Evolutionary conservation across 2,113 vertebrate genomes (phyloP).

Genomic region (Azemiops feae): DNA sequence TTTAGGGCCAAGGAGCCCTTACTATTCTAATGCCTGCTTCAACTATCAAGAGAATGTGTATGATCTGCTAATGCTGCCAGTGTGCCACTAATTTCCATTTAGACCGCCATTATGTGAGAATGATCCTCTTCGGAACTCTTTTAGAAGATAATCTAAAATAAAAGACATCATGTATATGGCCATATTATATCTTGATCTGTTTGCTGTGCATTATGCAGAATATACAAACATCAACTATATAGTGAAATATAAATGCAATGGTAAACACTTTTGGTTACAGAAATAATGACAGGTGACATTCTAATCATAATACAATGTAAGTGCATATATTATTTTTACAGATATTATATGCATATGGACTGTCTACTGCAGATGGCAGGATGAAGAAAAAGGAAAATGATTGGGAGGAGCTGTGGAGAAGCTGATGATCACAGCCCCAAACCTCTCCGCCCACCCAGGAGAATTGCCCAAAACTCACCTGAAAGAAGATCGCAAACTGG

Average conservation of each 20-base stretch:
- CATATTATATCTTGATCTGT: neutral
- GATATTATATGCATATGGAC: neutral
- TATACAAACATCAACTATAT: neutral
- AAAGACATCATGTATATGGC: neutral
- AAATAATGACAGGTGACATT: neutral
- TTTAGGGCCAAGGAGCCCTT: neutral
- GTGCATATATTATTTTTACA: neutral
- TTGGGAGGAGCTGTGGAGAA: neutral
- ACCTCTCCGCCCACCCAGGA: neutral
- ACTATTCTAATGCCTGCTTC: neutral
- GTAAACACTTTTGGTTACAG: neutral
- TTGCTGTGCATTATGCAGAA: neutral
- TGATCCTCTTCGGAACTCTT: neutral
- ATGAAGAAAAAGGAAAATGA: neutral
- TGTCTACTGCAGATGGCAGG: neutral
- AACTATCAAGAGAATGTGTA: neutral
- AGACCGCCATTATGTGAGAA: neutral
- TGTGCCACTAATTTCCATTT: neutral
- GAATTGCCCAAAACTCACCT: neutral
- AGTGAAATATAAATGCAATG: neutral
- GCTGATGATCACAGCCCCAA: neutral
- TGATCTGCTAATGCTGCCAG: neutral
- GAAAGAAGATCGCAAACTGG: neutral
- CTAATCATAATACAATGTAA: neutral
- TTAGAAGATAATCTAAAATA: neutral